Evolutionary conservation across 2,797 vertebrate species (phyloP).

Genomic region (Bradypus variegatus): DNA sequence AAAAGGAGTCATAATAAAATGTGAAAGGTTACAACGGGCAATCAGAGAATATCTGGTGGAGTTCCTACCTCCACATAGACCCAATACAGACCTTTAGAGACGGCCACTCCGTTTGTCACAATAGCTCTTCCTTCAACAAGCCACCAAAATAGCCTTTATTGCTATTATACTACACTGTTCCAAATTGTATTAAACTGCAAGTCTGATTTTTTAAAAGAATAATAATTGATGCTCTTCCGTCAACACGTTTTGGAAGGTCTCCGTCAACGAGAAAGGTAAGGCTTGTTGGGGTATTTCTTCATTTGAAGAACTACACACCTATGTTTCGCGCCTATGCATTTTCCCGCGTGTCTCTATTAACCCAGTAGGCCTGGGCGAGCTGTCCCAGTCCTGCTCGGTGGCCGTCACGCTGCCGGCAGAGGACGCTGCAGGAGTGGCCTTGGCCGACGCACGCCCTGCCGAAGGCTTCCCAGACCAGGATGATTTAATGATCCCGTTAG

Average conservation of each 20-base stretch:
- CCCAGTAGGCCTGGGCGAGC: background rate
- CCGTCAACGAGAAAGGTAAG: background rate
- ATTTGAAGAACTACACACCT: background rate
- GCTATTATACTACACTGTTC: background rate
- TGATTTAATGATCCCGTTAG: fast-evolving
- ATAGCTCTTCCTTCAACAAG: background rate
- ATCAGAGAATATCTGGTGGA: too few species aligned
- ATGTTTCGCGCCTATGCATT: background rate
- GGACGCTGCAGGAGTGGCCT: background rate
- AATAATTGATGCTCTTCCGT: background rate
- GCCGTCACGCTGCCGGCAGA: background rate
- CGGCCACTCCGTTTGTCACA: too few species aligned
- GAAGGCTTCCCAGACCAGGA: too few species aligned
- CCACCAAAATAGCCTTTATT: background rate
- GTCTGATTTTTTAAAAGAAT: too few species aligned
- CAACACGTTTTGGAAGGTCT: background rate
- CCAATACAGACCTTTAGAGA: background rate
- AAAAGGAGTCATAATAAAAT: background rate
- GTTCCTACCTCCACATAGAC: background rate
- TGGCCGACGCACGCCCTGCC: background rate
- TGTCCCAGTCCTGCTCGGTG: background rate
- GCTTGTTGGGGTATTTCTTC: background rate
- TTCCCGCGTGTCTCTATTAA: background rate
- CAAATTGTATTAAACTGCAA: background rate
- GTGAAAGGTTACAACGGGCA: background rate